Evolutionary conservation across 1,140 invertebrate species (phyloP).

Genomic region (Glossosoma conforme): DNA sequence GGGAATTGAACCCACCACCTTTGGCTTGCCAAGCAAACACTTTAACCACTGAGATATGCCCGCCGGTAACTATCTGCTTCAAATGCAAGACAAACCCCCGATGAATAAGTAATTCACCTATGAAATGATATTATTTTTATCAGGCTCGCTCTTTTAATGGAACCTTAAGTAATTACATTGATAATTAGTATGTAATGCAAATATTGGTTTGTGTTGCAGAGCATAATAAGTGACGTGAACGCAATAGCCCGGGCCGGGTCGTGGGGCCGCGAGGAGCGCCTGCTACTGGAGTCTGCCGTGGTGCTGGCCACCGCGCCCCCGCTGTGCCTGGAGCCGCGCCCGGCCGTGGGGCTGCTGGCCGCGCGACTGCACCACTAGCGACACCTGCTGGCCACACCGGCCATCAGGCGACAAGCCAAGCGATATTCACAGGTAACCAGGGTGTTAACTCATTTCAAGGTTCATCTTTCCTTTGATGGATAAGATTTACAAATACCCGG

Average conservation of each 20-base stretch:
- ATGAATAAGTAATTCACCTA: too few species aligned
- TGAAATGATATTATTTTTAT: too few species aligned
- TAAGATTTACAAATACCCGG: too few species aligned
- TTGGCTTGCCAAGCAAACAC: too few species aligned
- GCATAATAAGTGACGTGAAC: constrained; percentile 69
- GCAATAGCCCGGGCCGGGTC: constrained; percentile 60
- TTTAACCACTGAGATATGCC: too few species aligned
- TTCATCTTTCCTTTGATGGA: too few species aligned
- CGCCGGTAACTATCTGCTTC: too few species aligned
- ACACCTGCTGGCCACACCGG: constrained; percentile 67
- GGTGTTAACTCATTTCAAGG: too few species aligned
- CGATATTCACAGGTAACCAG: constrained; percentile 74
- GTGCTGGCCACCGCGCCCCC: constrained; percentile 78
- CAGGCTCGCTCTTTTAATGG: too few species aligned
- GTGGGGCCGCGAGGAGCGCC: constrained; percentile 73
- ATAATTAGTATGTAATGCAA: background rate
- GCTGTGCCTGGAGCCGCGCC: constrained; percentile 81
- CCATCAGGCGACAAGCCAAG: constrained; percentile 67
- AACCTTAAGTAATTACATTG: too few species aligned
- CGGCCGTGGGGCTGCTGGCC: constrained; percentile 67
- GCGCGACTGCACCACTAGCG: constrained; percentile 69
- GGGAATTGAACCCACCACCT: too few species aligned
- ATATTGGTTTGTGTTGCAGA: constrained; percentile 46
- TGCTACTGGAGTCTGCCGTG: constrained; percentile 75
- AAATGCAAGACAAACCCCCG: background rate